A percentile compares a stretch with the other conserved stretches of the same genome.
These are phyloP conservation scores for Drosophila antonietae DNA, from an alignment of 2,888 invertebrate genomes.

Conservation along the genomic window DNA sequence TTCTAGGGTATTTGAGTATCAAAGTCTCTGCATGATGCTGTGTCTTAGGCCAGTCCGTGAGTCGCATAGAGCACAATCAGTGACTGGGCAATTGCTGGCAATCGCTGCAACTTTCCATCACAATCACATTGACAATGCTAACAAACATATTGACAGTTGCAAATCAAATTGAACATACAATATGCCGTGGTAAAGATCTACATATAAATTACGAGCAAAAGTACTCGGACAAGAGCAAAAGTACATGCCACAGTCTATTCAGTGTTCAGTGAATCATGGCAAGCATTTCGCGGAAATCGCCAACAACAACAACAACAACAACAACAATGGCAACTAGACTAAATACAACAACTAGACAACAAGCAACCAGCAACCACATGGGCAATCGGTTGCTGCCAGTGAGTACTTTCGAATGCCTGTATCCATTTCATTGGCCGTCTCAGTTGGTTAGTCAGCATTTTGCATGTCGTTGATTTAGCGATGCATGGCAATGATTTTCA, in stretches of 20 bases:
- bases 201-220: constrained; percentile 72
- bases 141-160: constrained; percentile 71
- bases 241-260: constrained; percentile 58
- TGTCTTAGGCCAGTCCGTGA: constrained; percentile 32
- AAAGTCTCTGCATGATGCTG: constrained; percentile 19
- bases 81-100: constrained; percentile 33
- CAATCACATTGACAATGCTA: constrained; percentile 48
- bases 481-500: constrained; percentile 42
- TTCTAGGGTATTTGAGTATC: constrained; percentile 22
- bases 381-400: constrained; percentile 34
- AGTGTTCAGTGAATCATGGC: constrained; percentile 74
- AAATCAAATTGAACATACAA: constrained; percentile 65
- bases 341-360: constrained; percentile 26
- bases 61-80: constrained; percentile 6
- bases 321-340: constrained; percentile 15
- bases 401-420: constrained; percentile 66
- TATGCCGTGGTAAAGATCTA: constrained; percentile 57
- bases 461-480: constrained; percentile 50
- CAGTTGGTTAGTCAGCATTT: constrained; percentile 71
- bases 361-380: constrained; percentile 39
- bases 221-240: constrained; percentile 31
- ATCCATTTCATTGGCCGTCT: constrained; percentile 65
- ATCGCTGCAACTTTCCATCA: constrained; percentile 66
- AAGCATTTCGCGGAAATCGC: constrained; percentile 74
- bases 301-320: constrained; percentile 19